A percentile compares a stretch with the other conserved stretches of the same genome.
Conservation (phyloP, 1,140 invertebrate species). For the Ptiloglossa arizonensis region DNA sequence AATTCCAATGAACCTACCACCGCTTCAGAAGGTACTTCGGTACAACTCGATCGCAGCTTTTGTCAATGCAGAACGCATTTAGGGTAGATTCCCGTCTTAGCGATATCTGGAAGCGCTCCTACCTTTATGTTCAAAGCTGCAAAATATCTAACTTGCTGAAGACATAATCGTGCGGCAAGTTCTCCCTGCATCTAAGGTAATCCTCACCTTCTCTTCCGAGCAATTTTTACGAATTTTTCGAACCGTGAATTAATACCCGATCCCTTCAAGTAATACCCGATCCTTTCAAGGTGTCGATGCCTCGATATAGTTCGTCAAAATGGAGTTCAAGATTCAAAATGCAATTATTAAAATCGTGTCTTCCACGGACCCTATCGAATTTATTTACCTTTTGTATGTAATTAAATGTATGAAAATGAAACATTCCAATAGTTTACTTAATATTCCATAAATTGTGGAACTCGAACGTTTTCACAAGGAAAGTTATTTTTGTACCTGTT, state of each 20-base stretch:
- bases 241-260: too few relatives aligned
- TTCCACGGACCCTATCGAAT: too few relatives aligned
- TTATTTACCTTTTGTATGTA: too few relatives aligned
- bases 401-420: too few relatives aligned
- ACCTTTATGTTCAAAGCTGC: slow-evolving; percentile 18
- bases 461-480: too few relatives aligned
- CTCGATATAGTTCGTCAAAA: not conserved
- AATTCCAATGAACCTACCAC: not conserved
- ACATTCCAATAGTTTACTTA: too few relatives aligned
- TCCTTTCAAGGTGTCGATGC: not conserved
- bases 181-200: not conserved
- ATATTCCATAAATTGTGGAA: too few relatives aligned
- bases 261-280: not conserved
- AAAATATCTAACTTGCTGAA: not conserved
- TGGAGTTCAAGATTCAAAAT: not conserved
- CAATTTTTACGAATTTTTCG: too few relatives aligned
- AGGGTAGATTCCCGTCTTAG: slow-evolving; percentile 2
- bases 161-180: not conserved
- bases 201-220: slow-evolving; percentile 20
- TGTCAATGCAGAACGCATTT: slow-evolving; percentile 25
- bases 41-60: slow-evolving; percentile 8
- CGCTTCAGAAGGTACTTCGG: slow-evolving; percentile 22
- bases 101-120: slow-evolving; percentile 12
- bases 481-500: too few relatives aligned
- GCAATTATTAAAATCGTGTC: too few relatives aligned